Conservation (phyloP, 2,797 vertebrate species). For the Danio tinwini region DNA sequence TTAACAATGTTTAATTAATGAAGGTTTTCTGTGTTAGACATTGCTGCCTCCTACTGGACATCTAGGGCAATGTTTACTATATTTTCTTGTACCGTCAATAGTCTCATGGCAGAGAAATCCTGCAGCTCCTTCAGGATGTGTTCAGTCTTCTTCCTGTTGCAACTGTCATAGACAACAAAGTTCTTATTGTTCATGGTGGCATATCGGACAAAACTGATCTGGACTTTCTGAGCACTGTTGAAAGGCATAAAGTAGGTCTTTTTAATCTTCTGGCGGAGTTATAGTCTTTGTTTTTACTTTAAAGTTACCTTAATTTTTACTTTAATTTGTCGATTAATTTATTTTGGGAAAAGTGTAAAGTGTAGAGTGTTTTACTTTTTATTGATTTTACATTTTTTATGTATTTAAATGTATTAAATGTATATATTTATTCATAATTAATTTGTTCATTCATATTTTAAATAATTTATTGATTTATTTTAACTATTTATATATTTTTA, state of each 20-base stretch:
- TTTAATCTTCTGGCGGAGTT: background rate
- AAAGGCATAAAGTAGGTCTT: constrained; percentile 87
- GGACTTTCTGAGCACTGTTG: constrained; percentile 82
- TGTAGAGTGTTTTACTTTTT: no score
- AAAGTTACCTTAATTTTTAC: no score
- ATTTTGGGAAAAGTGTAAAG: no score
- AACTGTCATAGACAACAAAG: constrained; percentile 90
- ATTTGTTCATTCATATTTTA: no score
- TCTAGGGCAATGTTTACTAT: background rate
- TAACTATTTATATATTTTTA: no score
- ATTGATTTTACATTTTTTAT: no score
- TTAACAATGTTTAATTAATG: background rate
- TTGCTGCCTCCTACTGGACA: constrained; percentile 33
- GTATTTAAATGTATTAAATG: no score
- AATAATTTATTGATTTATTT: no score
- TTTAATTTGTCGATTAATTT: no score
- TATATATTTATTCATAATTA: no score
- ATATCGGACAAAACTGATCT: constrained; percentile 93
- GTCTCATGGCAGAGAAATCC: constrained; percentile 85
- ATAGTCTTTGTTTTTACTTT: background rate
- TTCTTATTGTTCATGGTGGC: constrained; percentile 93
- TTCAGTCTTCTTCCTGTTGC: constrained; percentile 93
- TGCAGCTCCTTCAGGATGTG: constrained; percentile 86
- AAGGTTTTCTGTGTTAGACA: background rate
- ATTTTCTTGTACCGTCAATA: constrained; percentile 61